Base-by-base conservation (phyloP, 2,888 invertebrate genomes). In the Punctoribates punctum region DNA sequence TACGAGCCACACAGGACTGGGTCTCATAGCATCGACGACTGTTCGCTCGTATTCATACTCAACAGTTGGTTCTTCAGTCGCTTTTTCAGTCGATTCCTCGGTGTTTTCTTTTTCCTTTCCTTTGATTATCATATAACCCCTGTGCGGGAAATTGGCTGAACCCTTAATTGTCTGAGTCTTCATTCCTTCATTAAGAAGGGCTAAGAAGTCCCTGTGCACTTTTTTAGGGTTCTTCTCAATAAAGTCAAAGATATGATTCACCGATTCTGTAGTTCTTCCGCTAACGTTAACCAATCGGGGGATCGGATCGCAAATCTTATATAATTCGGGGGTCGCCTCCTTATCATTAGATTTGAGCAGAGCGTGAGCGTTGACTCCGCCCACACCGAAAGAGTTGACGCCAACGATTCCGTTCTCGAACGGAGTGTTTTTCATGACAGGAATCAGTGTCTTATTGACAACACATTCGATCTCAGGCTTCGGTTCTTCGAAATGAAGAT, bases 351-450 rank as follows among this genome's bases (percentile, higher is more conserved):
- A 91, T 83, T 90, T 89, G 15, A 96, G 87, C 80, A 96, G 87
- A 0, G 94, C 85, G 85, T 96, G 96, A 20, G 92, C 94, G 85
- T 96, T 96, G 65, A 95, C 94, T 75, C 99, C 99, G 78, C 98
- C 98, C 85, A 98, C 98, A 25, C 98, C 98, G 84, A 99, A 99
- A 11, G 96, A 96, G 86, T 98, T 99, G 46, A 99, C 85, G 29
- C 91, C 96, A 74, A 93, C 90, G 77, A 93, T 87, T 17, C 96
- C 96, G 73, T 96, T 96, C 75, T 90, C 89, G 91, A 93, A 96
- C 34, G 90, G 88, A 78, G 88, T 90, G 82, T 91, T 89, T 83
- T 90, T 88, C 80, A 91, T 88, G 23, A 98, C 93, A 73, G 97
- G 94, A 86, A 94, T 89, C 23, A 98, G 87, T 73, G 92, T 87